A percentile compares a stretch with the other conserved stretches of the same genome.
These are phyloP conservation scores for Synaphobranchus kaupii DNA, from an alignment of 2,797 vertebrate species.

Conservation along the genomic window DNA sequence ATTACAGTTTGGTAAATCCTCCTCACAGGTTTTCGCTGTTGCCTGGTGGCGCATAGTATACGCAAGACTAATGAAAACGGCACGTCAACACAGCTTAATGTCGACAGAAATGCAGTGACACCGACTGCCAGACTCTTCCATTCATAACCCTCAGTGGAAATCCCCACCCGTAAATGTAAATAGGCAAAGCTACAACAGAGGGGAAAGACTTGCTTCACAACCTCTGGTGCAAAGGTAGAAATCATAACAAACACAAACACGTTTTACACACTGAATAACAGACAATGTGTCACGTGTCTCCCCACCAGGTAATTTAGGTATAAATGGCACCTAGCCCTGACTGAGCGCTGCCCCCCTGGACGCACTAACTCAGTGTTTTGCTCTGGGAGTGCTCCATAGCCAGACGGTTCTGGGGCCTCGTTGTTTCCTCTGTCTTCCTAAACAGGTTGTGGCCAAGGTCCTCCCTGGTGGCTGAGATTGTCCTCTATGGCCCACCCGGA, in stretches of 20 bases:
- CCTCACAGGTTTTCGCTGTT: neutral
- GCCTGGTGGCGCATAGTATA: neutral
- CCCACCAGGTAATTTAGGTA: too few relatives aligned
- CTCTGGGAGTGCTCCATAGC: too few relatives aligned
- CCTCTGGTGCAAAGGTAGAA: neutral
- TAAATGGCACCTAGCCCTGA: too few relatives aligned
- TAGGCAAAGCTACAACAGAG: neutral
- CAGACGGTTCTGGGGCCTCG: too few relatives aligned
- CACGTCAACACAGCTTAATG: constrained; percentile 1
- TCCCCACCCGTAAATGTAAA: neutral
- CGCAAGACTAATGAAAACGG: neutral
- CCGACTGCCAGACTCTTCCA: neutral
- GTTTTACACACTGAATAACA: too few relatives aligned
- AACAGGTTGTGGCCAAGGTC: too few relatives aligned
- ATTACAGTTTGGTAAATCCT: neutral
- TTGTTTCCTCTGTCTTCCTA: too few relatives aligned
- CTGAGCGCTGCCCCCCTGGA: too few relatives aligned
- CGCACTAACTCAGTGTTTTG: too few relatives aligned
- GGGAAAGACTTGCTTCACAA: neutral
- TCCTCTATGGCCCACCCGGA: too few relatives aligned
- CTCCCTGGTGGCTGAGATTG: too few relatives aligned
- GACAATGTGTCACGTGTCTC: too few relatives aligned
- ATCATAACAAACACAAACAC: neutral
- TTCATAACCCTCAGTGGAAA: neutral
- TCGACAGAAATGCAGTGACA: neutral